Conservation (phyloP, 2,797 vertebrate species). For the Bradypodion ventrale region DNA sequence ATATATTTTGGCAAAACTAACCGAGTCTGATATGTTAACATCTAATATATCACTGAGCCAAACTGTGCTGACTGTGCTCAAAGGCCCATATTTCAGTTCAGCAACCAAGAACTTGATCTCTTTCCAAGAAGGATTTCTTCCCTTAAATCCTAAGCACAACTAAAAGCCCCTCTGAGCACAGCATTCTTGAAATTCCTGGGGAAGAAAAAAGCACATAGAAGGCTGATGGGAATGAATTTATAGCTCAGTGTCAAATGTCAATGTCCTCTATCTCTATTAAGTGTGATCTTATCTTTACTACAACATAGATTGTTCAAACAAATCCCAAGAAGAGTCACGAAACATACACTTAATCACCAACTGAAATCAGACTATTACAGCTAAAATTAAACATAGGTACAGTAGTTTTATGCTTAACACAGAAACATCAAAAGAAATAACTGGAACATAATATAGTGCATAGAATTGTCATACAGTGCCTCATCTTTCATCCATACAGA, state of each 20-base stretch:
- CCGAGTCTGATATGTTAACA: constrained; percentile 8
- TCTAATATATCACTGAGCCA: constrained; percentile 6
- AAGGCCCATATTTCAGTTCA: constrained; percentile 16
- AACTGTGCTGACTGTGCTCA: constrained; percentile 2
- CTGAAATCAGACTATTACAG: neutral
- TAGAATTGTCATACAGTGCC: constrained; percentile 19
- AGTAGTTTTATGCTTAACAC: constrained; percentile 31
- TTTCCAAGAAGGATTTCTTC: constrained; percentile 30
- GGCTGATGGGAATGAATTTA: constrained; percentile 46
- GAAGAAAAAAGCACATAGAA: constrained; percentile 29
- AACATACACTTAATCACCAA: neutral
- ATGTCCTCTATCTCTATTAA: constrained; percentile 30
- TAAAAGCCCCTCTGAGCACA: constrained; percentile 45
- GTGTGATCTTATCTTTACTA: constrained; percentile 42
- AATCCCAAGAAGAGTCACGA: constrained; percentile 31
- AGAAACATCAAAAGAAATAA: constrained; percentile 12
- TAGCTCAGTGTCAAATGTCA: constrained; percentile 56
- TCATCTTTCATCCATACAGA: constrained; percentile 10
- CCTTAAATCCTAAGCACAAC: constrained; percentile 31
- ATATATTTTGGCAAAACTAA: neutral
- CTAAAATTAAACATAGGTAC: constrained; percentile 37
- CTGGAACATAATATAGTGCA: constrained; percentile 31
- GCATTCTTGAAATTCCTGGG: constrained; percentile 54
- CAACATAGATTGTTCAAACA: constrained; percentile 34
- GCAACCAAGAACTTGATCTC: constrained; percentile 37